phyloP scores from a whole-genome alignment of 2,113 vertebrate genomes.

The Sisor rabdophorus region DNA sequence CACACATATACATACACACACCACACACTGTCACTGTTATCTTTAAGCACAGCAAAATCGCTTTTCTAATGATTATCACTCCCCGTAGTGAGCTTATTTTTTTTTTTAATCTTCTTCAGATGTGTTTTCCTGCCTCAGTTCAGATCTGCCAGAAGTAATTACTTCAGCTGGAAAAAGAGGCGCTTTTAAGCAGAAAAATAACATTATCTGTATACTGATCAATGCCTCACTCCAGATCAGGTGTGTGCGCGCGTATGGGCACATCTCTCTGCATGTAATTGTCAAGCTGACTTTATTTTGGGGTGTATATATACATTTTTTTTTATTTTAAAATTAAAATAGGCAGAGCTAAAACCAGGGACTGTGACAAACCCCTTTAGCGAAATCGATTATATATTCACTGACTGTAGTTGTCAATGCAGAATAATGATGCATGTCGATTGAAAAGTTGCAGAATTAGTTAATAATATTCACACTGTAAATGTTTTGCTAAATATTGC shows the following conservation, averaged over 20 bases:
- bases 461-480: too few species aligned
- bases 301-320: background rate
- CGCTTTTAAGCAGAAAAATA: constrained; percentile 42
- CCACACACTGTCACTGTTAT: constrained; percentile 27
- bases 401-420: too few species aligned
- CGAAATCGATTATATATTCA: too few species aligned
- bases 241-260: constrained; percentile 14
- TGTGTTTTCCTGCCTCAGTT: constrained; percentile 35
- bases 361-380: too few species aligned
- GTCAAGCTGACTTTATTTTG: constrained; percentile 28
- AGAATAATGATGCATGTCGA: too few species aligned
- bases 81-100: constrained; percentile 24
- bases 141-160: constrained; percentile 41
- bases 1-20: constrained; percentile 4
- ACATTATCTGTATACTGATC: constrained; percentile 50
- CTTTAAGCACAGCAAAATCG: constrained; percentile 35
- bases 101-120: constrained; percentile 37
- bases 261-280: constrained; percentile 8
- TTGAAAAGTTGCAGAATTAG: too few species aligned
- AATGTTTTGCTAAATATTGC: too few species aligned
- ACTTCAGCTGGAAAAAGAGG: constrained; percentile 31
- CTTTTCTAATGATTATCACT: constrained; percentile 41
- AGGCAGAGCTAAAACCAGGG: too few species aligned
- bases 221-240: constrained; percentile 27
- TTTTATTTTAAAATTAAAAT: too few species aligned